These are phyloP conservation scores for Zosterops japonicus DNA, from an alignment of 2,113 vertebrate species.

Conservation along the genomic window DNA sequence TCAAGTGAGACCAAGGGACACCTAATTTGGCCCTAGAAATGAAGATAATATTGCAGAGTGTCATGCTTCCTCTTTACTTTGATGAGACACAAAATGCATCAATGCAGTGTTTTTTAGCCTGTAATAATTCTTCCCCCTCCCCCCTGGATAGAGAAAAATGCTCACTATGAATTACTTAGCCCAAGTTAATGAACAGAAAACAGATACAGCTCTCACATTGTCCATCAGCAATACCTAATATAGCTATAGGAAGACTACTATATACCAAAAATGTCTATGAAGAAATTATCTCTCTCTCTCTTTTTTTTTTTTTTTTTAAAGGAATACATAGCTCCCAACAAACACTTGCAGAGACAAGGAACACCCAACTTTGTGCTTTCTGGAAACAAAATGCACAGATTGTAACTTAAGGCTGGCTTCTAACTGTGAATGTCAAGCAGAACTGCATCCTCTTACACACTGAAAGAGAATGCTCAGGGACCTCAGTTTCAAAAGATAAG, in stretches of 20 bases:
- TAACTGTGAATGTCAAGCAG: background rate
- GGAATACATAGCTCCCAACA: background rate
- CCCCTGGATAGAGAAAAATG: background rate
- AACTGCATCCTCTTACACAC: background rate
- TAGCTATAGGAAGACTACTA: background rate
- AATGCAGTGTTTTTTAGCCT: background rate
- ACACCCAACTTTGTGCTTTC: background rate
- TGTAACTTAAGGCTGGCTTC: accelerated
- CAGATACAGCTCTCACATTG: background rate
- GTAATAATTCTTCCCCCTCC: background rate
- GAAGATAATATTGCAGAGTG: background rate
- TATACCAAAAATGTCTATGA: background rate
- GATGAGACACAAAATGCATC: background rate
- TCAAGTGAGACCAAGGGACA: background rate
- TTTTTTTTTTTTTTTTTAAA: background rate
- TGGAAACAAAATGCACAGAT: background rate
- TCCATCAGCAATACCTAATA: background rate
- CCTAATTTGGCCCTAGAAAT: background rate
- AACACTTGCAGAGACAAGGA: background rate
- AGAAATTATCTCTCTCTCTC: accelerated
- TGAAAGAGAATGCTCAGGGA: background rate
- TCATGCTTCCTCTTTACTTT: background rate
- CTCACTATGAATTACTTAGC: background rate
- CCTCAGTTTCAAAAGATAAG: background rate
- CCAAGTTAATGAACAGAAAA: background rate